Percentiles rank a stretch among this genome's conserved stretches.
phyloP scores from a whole-genome alignment of 2,113 vertebrate genomes.

The Ptychochromis oligacanthus region DNA sequence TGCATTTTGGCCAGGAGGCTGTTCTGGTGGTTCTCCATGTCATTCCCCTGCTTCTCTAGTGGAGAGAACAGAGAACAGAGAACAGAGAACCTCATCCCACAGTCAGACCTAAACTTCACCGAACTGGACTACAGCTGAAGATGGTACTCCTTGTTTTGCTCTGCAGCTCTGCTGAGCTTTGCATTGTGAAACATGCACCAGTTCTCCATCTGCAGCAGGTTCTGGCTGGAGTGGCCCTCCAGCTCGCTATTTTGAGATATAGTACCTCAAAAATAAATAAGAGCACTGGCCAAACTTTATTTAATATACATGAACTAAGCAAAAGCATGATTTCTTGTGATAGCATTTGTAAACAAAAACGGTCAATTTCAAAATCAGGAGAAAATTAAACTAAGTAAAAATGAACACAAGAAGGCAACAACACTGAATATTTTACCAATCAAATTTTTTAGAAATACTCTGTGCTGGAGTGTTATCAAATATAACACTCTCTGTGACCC shows the following conservation, averaged over 20 bases:
- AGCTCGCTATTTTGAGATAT: background rate
- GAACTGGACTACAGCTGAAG: background rate
- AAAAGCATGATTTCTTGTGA: background rate
- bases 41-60: background rate
- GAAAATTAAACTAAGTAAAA: background rate
- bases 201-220: background rate
- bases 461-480: background rate
- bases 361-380: background rate
- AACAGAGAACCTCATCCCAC: too few species aligned
- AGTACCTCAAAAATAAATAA: background rate
- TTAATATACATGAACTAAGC: background rate
- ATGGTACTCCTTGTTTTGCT: background rate
- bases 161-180: background rate
- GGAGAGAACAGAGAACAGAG: too few species aligned
- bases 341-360: background rate
- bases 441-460: background rate
- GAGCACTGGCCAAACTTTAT: too few species aligned
- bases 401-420: background rate
- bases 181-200: background rate
- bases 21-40: background rate
- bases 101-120: background rate
- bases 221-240: background rate
- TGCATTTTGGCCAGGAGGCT: background rate
- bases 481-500: background rate
- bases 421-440: background rate